Percentiles rank a stretch among this genome's conserved stretches.
These are phyloP conservation scores for Ophioderma brevispina DNA, from an alignment of 35 echinoderm and acorn worm genomes.

Conservation along the genomic window DNA sequence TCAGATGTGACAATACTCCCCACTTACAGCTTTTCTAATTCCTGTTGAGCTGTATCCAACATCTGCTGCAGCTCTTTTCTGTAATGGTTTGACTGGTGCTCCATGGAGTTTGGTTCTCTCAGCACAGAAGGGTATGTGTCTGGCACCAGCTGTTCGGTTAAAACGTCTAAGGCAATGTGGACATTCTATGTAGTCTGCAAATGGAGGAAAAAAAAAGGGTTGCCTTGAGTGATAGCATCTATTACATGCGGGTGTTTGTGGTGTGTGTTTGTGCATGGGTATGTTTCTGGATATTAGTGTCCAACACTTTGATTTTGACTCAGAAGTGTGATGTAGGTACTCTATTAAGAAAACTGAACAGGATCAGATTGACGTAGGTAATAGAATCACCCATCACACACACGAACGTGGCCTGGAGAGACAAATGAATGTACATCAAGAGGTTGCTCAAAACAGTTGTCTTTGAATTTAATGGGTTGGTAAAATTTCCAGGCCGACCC, in stretches of 20 bases:
- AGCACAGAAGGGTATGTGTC: conserved; percentile 92
- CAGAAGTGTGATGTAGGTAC: background rate
- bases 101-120: conserved; percentile 82
- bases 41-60: conserved; percentile 77
- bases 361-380: too few species aligned
- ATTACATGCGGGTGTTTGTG: background rate
- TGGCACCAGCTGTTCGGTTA: conserved; percentile 77
- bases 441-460: too few species aligned
- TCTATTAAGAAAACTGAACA: too few species aligned
- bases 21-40: conserved; percentile 92
- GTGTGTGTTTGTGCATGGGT: too few species aligned
- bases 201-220: background rate
- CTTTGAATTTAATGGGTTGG: too few species aligned
- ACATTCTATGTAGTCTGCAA: conserved; percentile 90
- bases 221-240: background rate
- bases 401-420: too few species aligned
- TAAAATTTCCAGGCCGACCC: too few species aligned
- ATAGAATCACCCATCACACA: too few species aligned
- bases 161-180: conserved; percentile 87
- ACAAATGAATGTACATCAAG: too few species aligned
- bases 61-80: conserved; percentile 91
- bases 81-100: conserved; percentile 81
- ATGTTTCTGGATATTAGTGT: too few species aligned
- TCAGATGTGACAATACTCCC: too few species aligned
- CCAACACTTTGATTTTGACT: background rate